Base-by-base conservation (phyloP, 1,140 invertebrate genomes). In the Hycleus phaleratus region DNA sequence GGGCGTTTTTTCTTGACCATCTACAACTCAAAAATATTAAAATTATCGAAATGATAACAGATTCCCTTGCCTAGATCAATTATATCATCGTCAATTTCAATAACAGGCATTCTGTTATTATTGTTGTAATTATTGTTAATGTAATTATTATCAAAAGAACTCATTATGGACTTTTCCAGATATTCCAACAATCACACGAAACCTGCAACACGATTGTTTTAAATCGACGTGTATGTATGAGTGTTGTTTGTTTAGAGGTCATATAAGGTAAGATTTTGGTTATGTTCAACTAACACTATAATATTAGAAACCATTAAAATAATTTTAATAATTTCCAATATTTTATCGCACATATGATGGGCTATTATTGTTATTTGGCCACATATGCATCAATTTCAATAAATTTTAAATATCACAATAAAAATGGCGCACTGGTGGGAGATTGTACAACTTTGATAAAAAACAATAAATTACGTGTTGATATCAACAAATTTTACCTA, bases 401-500 rank as follows among this genome's bases (percentile, higher is more conserved):
- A 38, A 53, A 45, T 46, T 53, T 53, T 53, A 53, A 53, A 53
- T 53, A 53, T 44, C 51, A 53, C 51, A 53, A 53, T 53, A 53
- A 53, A 53, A 53, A 53, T 53, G 51, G 51, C 51, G 51, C 51
- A 53, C 38, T 53, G 43, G 51, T 53, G 51, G 51, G 51, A 53
- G 51, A 26, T 26, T 18, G 24, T 53, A 38, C 44, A 53, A 46
- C 38, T 46, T 12, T n/a, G 26, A 53, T 25, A 44, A 25, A n/a
- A 46, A 3, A 26, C 38, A 32, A 18, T 26, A 26, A 11, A 53
- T n/a, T 38, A 53, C 43, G 11, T 38, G 26, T 46, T 38, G 26
- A 44, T 8, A 12, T 53, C 7, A 4, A 7, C 7, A 32, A 32
- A 45, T 45, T 52, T 3, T 4, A 53, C 51, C 45, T 53, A 53